A percentile compares a stretch with the other conserved stretches of the same genome.
Conservation (phyloP, 2,797 vertebrate genomes). For the Taenioides sp. region DNA sequence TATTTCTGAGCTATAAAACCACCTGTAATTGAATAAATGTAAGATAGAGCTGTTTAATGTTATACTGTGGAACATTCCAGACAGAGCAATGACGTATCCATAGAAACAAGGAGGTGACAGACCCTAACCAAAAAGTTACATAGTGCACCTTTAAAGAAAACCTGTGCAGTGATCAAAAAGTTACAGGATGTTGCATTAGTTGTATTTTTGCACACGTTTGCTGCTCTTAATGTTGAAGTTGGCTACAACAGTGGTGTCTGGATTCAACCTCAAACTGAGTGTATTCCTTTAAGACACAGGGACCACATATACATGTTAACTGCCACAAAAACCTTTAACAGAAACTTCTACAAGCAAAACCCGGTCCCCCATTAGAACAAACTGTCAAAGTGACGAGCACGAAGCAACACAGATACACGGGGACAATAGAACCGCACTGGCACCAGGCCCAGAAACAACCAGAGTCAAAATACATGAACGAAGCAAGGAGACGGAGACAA, state of each 20-base stretch:
- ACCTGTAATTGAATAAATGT: too few relatives aligned
- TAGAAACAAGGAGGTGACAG: too few relatives aligned
- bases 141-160: background rate
- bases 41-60: too few relatives aligned
- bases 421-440: slow-evolving; percentile 35
- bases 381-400: slow-evolving; percentile 27
- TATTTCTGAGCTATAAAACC: too few relatives aligned
- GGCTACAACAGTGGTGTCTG: background rate
- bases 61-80: too few relatives aligned
- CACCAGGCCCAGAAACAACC: slow-evolving; percentile 26
- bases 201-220: background rate
- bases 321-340: slow-evolving; percentile 23
- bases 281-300: slow-evolving; percentile 51
- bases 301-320: slow-evolving; percentile 41
- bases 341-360: slow-evolving; percentile 17
- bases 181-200: background rate
- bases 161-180: background rate
- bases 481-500: slow-evolving; percentile 47
- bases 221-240: background rate
- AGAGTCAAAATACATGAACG: slow-evolving; percentile 23
- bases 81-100: too few relatives aligned
- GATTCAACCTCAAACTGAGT: slow-evolving; percentile 35
- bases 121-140: too few relatives aligned
- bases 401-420: slow-evolving; percentile 45
- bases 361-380: background rate